Conservation (phyloP, 2,888 invertebrate species). For the Melanchra persicariae region DNA sequence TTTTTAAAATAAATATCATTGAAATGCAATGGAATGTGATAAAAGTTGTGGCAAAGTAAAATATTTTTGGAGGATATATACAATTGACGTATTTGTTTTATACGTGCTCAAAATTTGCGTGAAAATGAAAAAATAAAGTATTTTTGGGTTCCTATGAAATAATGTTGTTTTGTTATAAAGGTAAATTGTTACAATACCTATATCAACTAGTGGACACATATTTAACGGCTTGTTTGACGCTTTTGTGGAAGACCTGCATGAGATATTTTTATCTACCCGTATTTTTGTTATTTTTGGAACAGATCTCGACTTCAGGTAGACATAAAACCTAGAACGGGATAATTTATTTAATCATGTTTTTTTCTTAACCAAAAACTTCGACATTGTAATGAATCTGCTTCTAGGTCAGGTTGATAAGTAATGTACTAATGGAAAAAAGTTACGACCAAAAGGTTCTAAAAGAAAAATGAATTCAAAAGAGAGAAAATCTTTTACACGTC, state of each 20-base stretch:
- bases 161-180: constrained; percentile 15
- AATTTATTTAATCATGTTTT: no score
- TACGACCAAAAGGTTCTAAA: no score
- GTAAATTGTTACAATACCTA: background rate
- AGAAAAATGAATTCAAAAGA: no score
- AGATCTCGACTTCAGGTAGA: no score
- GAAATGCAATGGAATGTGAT: constrained; percentile 56
- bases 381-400: no score
- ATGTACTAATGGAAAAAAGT: no score
- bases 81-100: constrained; percentile 39
- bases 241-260: constrained; percentile 52
- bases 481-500: no score
- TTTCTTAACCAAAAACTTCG: no score
- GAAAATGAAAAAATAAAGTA: constrained; percentile 36
- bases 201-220: constrained; percentile 64
- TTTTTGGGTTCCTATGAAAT: constrained; percentile 53
- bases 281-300: background rate
- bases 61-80: constrained; percentile 62
- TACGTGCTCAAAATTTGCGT: constrained; percentile 60
- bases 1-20: constrained; percentile 16
- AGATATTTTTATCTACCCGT: constrained; percentile 7
- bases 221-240: constrained; percentile 32
- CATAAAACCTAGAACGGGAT: no score
- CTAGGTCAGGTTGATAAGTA: no score
- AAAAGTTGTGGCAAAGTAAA: constrained; percentile 58